Conservation (phyloP, 1,140 invertebrate genomes). For the Manduca sexta region DNA sequence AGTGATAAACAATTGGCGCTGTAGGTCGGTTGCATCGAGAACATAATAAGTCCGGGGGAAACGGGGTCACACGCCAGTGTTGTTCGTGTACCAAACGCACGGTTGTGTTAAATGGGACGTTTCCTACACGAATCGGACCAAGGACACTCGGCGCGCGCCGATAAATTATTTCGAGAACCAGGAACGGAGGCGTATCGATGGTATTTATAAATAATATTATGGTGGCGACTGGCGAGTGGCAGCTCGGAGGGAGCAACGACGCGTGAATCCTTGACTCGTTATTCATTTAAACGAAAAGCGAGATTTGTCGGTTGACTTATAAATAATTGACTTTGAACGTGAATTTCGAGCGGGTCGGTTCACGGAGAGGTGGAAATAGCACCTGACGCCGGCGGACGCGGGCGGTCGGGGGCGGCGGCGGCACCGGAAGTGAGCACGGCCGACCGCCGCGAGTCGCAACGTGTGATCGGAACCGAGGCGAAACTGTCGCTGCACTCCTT, state of each 20-base stretch:
- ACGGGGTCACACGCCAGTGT: conserved; percentile 47
- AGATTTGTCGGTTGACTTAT: conserved; percentile 21
- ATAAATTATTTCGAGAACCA: conserved; percentile 5
- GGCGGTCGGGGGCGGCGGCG: too few relatives aligned
- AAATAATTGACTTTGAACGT: conserved; percentile 62
- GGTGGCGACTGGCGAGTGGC: conserved; percentile 4
- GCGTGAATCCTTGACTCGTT: conserved; percentile 15
- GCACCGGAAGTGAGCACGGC: conserved; percentile 49
- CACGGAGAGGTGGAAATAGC: conserved; percentile 56
- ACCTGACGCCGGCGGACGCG: conserved; percentile 50
- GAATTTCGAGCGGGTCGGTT: conserved; percentile 41
- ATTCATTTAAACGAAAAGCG: conserved; percentile 16
- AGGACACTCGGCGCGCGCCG: conserved; percentile 18
- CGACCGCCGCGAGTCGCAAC: conserved; percentile 19
- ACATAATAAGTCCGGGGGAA: conserved; percentile 36
- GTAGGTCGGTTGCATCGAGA: conserved; percentile 41
- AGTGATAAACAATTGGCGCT: conserved; percentile 33
- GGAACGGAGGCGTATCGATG: not conserved
- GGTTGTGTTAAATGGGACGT: conserved; percentile 34
- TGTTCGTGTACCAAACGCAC: conserved; percentile 39
- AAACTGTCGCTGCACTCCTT: conserved; percentile 12
- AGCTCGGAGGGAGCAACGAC: conserved; percentile 3
- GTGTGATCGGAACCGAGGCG: conserved; percentile 14
- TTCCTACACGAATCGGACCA: conserved; percentile 38
- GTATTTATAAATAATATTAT: conserved; percentile 7